phyloP scores from a whole-genome alignment of 2,113 vertebrate species.

The Thomomys bottae region DNA sequence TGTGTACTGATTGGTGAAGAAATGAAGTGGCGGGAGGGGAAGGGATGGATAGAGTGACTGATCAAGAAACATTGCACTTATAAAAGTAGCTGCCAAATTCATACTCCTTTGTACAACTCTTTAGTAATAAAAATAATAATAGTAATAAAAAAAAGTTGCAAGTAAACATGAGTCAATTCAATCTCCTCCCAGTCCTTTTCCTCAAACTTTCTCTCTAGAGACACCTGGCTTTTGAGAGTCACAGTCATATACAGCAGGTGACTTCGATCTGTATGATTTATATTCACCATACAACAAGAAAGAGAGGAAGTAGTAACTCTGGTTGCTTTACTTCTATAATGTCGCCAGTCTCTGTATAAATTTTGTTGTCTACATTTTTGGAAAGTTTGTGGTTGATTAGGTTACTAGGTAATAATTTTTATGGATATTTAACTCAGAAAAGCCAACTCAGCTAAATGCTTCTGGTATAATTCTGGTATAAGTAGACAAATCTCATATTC shows the following conservation, averaged over 20 bases:
- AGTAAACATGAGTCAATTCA: background rate
- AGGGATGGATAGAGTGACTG: no score
- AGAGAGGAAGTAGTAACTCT: background rate
- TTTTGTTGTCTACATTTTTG: background rate
- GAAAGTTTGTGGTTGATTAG: background rate
- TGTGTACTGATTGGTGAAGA: no score
- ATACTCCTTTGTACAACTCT: no score
- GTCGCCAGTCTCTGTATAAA: background rate
- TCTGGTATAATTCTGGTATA: slow-evolving; percentile 18
- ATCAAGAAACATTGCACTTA: no score
- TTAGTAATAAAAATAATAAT: no score
- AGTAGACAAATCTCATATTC: background rate
- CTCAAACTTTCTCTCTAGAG: background rate
- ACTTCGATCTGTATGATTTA: background rate
- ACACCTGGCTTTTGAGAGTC: background rate
- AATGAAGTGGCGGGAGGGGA: no score
- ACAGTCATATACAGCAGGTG: background rate
- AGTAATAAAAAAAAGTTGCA: no score
- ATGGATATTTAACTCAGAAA: background rate
- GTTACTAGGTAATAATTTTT: background rate
- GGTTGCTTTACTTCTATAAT: background rate
- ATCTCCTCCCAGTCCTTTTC: background rate
- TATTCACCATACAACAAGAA: background rate
- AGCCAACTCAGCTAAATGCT: background rate
- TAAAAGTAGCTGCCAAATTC: no score